Conservation (phyloP, 1,140 invertebrate genomes). For the Macrosteles quadrilineatus region DNA sequence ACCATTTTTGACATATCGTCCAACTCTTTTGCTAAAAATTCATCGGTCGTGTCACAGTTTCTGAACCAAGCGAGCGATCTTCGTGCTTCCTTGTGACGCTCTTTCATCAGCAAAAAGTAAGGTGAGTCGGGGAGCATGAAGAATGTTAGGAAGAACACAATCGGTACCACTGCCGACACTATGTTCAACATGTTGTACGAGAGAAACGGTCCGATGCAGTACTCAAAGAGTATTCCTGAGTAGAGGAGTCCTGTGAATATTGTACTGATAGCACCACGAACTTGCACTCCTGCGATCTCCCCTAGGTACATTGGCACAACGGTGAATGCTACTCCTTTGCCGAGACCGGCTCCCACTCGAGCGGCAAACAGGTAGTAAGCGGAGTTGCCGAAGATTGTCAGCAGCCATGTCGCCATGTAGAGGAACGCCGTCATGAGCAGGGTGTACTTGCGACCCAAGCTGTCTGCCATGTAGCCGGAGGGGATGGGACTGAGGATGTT, state of each 20-base stretch:
- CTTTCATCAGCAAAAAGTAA: constrained; percentile 63
- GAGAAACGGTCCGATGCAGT: constrained; percentile 72
- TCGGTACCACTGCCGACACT: constrained; percentile 59
- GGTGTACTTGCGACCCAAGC: constrained; percentile 68
- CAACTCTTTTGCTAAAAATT: background rate
- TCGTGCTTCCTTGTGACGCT: constrained; percentile 62
- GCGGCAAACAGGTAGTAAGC: constrained; percentile 28
- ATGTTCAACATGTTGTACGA: constrained; percentile 68
- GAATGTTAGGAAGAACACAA: constrained; percentile 67
- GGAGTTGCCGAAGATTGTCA: constrained; percentile 51
- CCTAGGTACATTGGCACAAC: constrained; percentile 82
- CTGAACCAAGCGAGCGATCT: constrained; percentile 67
- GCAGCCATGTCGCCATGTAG: constrained; percentile 51
- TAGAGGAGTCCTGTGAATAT: constrained; percentile 78
- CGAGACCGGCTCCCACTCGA: constrained; percentile 56
- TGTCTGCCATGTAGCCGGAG: constrained; percentile 64
- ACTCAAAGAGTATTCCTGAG: constrained; percentile 71
- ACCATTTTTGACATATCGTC: constrained; percentile 26
- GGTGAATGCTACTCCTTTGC: constrained; percentile 72
- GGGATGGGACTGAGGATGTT: constrained; percentile 43
- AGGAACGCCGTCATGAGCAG: constrained; percentile 64
- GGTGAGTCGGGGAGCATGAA: constrained; percentile 81
- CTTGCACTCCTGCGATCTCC: constrained; percentile 62
- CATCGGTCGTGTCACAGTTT: constrained; percentile 37
- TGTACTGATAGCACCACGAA: constrained; percentile 59